These are phyloP conservation scores for Cryptomyrus ogoouensis DNA, from an alignment of 2,113 vertebrate species.

Conservation along the genomic window DNA sequence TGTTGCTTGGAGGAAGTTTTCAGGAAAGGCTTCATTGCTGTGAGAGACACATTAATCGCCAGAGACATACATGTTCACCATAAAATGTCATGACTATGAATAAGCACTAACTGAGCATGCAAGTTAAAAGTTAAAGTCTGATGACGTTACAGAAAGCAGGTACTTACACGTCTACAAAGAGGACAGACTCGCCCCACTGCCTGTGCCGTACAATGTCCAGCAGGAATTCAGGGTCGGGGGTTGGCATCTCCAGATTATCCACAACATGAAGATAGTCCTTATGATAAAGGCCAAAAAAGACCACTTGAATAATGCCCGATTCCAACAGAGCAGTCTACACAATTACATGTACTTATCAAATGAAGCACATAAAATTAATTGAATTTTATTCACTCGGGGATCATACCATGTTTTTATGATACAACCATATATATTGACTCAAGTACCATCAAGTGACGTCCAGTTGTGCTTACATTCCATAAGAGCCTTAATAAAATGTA, in stretches of 20 bases:
- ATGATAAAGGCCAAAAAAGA: neutral
- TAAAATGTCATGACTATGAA: neutral
- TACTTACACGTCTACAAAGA: slow-evolving; percentile 77
- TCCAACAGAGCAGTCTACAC: neutral
- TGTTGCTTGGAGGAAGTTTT: slow-evolving; percentile 64
- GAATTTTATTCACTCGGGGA: neutral
- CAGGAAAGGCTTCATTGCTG: slow-evolving; percentile 67
- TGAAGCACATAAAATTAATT: neutral
- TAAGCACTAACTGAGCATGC: neutral
- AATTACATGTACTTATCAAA: neutral
- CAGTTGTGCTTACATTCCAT: neutral
- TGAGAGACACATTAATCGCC: neutral
- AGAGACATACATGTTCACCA: neutral
- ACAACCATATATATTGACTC: neutral
- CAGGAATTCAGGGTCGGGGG: slow-evolving; percentile 70
- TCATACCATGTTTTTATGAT: neutral
- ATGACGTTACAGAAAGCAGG: neutral
- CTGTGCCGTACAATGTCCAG: slow-evolving; percentile 61
- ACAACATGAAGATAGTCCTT: slow-evolving; percentile 73
- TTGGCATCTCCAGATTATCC: slow-evolving; percentile 72
- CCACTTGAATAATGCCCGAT: neutral
- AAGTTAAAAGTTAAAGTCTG: neutral
- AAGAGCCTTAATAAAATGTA: neutral
- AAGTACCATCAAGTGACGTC: neutral
- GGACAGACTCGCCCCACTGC: slow-evolving; percentile 71